A percentile compares a stretch with the other conserved stretches of the same genome.
These are phyloP conservation scores for Pangasius larnaudii DNA, from an alignment of 2,797 vertebrate species.

Conservation along the genomic window DNA sequence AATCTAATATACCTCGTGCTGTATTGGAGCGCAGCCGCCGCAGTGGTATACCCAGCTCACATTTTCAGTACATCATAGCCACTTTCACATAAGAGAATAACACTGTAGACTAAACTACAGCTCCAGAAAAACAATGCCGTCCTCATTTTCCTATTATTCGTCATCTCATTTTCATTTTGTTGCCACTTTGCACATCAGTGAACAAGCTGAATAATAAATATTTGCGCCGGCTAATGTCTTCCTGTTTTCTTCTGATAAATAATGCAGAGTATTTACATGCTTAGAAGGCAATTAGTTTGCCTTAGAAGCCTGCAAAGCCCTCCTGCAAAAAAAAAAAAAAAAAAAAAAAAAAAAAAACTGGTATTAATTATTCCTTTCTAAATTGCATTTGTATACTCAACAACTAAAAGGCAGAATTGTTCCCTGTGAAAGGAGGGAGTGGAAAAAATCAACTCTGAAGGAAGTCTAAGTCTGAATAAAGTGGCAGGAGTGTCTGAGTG, in stretches of 20 bases:
- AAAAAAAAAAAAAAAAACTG: slow-evolving; percentile 8
- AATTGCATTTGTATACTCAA: slow-evolving; percentile 27
- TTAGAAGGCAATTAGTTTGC: slow-evolving; percentile 63
- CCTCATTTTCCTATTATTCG: neutral
- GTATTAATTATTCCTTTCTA: slow-evolving; percentile 45
- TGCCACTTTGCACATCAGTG: slow-evolving; percentile 23
- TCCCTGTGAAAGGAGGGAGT: neutral
- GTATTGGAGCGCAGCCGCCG: neutral
- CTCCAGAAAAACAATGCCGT: neutral
- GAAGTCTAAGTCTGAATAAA: slow-evolving; percentile 36
- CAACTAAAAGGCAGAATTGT: neutral
- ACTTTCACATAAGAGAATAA: neutral
- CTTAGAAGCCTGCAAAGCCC: slow-evolving; percentile 10
- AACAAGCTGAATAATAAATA: slow-evolving; percentile 46
- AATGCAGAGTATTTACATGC: slow-evolving; percentile 62
- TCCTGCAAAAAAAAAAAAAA: neutral
- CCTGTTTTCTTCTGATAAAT: slow-evolving; percentile 59
- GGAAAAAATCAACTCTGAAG: neutral
- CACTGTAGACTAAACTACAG: neutral
- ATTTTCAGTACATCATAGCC: neutral
- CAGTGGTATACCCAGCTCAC: neutral
- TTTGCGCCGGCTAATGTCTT: slow-evolving; percentile 52
- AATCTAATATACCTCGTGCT: neutral
- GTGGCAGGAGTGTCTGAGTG: slow-evolving; percentile 14
- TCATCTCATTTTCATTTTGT: slow-evolving; percentile 17